Percentiles rank a stretch among this genome's conserved stretches.
These are phyloP conservation scores for Melanostoma mellinum DNA, from an alignment of 2,888 invertebrate genomes.

Conservation along the genomic window DNA sequence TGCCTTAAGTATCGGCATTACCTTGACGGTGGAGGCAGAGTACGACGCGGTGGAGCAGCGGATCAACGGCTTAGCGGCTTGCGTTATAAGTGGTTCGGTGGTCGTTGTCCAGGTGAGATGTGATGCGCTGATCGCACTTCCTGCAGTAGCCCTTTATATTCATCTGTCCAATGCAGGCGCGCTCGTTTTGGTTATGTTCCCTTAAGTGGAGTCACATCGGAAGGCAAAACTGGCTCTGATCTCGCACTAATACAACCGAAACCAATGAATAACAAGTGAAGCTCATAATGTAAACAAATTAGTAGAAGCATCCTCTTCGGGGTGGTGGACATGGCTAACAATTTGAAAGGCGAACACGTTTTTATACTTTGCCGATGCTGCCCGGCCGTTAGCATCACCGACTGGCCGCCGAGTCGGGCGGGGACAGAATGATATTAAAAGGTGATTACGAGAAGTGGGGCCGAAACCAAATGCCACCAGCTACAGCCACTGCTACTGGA, in stretches of 20 bases:
- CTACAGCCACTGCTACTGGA: constrained; percentile 47
- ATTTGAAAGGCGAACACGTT: constrained; percentile 81
- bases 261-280: constrained; percentile 78
- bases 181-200: constrained; percentile 52
- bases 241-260: constrained; percentile 55
- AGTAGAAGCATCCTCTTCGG: constrained; percentile 75
- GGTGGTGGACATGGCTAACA: constrained; percentile 73
- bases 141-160: constrained; percentile 75
- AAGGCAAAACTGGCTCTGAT: constrained; percentile 71
- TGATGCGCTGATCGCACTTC: constrained; percentile 49
- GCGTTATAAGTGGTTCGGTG: constrained; percentile 43
- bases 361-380: constrained; percentile 80
- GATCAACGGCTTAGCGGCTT: constrained; percentile 41
- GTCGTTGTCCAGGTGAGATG: constrained; percentile 66
- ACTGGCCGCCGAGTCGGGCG: background rate
- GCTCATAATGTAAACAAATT: constrained; percentile 81
- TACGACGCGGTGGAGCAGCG: constrained; percentile 70
- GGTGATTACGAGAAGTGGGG: constrained; percentile 56
- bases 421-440: constrained; percentile 54
- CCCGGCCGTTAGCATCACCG: constrained; percentile 20
- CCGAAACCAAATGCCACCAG: constrained; percentile 56
- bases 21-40: constrained; percentile 62
- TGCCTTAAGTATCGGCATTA: constrained; percentile 76
- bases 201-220: constrained; percentile 74
- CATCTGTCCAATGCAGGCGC: constrained; percentile 1